Evolutionary conservation across 2,888 invertebrate species (phyloP).

Genomic region (Agrotis clavis): DNA sequence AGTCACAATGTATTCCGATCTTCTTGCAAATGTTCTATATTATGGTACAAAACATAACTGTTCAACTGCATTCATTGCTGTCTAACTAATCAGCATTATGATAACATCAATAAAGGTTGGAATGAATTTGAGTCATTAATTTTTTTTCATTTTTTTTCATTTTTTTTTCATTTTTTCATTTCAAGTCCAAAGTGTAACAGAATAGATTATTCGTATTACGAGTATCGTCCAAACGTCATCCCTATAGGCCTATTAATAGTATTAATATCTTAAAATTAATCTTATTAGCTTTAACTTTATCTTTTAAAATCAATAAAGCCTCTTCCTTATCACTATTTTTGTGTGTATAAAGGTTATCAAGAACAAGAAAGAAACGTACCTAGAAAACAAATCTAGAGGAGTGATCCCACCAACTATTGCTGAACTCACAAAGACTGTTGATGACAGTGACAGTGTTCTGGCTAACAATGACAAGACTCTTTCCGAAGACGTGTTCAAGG

Average conservation of each 20-base stretch:
- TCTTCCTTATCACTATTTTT: constrained; percentile 12
- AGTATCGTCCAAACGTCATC: neutral
- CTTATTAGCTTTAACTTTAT: neutral
- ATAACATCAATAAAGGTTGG: constrained; percentile 27
- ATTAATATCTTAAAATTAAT: neutral
- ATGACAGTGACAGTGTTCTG: constrained; percentile 78
- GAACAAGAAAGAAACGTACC: constrained; percentile 92
- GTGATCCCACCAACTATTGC: constrained; percentile 82
- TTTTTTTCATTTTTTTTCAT: no score
- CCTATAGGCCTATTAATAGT: neutral
- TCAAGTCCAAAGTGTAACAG: neutral
- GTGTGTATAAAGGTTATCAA: constrained; percentile 87
- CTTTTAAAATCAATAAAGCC: neutral
- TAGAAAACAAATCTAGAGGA: constrained; percentile 87
- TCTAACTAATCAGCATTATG: constrained; percentile 6
- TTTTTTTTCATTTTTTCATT: no score
- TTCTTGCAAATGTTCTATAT: neutral
- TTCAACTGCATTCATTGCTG: neutral
- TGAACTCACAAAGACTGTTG: constrained; percentile 78
- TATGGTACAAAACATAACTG: neutral
- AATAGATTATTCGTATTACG: neutral
- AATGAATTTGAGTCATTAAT: no score
- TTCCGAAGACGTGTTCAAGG: constrained; percentile 92
- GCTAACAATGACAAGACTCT: constrained; percentile 78
- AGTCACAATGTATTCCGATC: constrained; percentile 2